Conservation (phyloP, 2,113 vertebrate species). For the Egretta garzetta region DNA sequence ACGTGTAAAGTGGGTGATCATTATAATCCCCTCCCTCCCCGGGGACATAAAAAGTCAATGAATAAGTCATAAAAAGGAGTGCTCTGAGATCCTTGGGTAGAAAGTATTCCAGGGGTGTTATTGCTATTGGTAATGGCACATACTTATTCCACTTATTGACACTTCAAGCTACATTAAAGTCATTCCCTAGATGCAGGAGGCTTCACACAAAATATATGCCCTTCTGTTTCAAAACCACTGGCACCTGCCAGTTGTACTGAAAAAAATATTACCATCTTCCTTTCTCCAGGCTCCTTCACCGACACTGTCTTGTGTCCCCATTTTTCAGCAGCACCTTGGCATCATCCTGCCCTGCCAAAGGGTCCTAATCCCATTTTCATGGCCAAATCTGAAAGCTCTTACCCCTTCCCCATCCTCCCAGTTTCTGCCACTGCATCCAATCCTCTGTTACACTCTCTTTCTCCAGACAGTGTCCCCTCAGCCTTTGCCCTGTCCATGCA, state of each 20-base stretch:
- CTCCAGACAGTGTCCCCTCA: not conserved
- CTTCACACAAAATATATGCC: slow-evolving; percentile 18
- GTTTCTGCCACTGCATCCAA: not conserved
- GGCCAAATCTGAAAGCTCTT: not conserved
- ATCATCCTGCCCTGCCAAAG: not conserved
- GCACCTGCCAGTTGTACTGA: not conserved
- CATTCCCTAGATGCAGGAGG: not conserved
- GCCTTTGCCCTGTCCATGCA: not conserved
- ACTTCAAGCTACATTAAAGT: slow-evolving; percentile 48
- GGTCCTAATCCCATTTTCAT: not conserved
- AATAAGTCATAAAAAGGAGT: slow-evolving; percentile 23
- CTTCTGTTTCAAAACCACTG: slow-evolving; percentile 15
- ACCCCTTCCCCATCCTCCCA: not conserved
- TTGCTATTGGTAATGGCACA: slow-evolving; percentile 38
- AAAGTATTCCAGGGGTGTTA: slow-evolving; percentile 27
- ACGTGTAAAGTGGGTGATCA: not conserved
- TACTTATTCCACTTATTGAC: slow-evolving; percentile 3
- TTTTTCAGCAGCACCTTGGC: not conserved
- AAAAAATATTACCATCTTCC: not conserved
- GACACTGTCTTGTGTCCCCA: not conserved
- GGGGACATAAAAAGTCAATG: not conserved
- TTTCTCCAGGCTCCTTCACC: not conserved
- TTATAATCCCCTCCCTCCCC: not conserved
- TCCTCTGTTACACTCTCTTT: not conserved
- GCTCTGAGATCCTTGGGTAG: slow-evolving; percentile 23